Base-by-base conservation (phyloP, 2,888 invertebrate species). In the Thera britannica region DNA sequence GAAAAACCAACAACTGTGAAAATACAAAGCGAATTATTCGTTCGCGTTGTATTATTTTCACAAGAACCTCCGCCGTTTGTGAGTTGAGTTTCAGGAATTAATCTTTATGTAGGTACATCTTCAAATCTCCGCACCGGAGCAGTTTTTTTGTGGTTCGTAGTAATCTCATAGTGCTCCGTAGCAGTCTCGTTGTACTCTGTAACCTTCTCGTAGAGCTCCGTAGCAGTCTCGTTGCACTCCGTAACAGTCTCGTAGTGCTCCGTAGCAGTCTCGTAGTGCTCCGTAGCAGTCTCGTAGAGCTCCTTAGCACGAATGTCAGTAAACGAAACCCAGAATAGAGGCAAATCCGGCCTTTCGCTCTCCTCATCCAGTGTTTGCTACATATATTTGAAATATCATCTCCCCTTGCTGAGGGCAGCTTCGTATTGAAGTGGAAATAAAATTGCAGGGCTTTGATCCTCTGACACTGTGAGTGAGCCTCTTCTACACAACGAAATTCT, bases 401-500 rank as follows among this genome's bases (percentile, higher is more conserved):
- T 6, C 44, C 5, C 44, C 7, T 44, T 38, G 38, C 38, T 5
- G 3, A 5, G 5, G 44, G 7, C 44, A 7, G 23, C 51, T 23
- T 34, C 23, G 34, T 23, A 51, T 51, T 36, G 5, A n/a, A 56
- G 35, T 56, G 38, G 36, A 56, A 56, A 56, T 12, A 56, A 38
- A 56, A 38, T 38, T 56, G 36, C 12, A 12, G 2, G 12, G 56
- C 38, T 36, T 36, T 56, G 56, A 56, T 56, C 38, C 2, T 56
- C 56, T 12, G 4, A 56, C 56, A 38, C 38, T 56, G 38, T 12
- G 38, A 36, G 54, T 55, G 54, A 56, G 5, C 38, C 56, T 9
- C 36, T 23, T 56, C 7, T 36, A 36, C n/a, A 7, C 51, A 34
- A 6, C 36, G 36, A 12, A 9, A n/a, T 55, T 38, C 36, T 38